Conservation (phyloP, 2,888 invertebrate genomes). For the Meteorus colon region DNA sequence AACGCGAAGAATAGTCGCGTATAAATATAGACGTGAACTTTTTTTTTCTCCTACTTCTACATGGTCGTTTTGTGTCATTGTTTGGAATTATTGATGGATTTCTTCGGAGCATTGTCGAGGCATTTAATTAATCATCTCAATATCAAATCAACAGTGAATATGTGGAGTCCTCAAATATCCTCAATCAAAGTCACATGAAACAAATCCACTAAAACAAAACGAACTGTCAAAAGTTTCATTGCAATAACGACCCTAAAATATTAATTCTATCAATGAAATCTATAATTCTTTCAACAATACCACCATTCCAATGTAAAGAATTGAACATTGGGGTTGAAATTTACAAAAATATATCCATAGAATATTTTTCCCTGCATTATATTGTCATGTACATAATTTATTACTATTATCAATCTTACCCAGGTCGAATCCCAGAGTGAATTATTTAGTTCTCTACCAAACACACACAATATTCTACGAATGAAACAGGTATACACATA, state of each 20-base stretch:
- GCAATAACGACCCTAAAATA: too few species aligned
- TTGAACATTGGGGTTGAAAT: neutral
- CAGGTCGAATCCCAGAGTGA: constrained; percentile 27
- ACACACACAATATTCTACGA: constrained; percentile 23
- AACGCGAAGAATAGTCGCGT: constrained; percentile 16
- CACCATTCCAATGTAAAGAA: neutral
- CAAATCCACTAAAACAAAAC: too few species aligned
- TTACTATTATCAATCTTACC: constrained; percentile 28
- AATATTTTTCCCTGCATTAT: constrained; percentile 14
- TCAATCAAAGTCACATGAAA: too few species aligned
- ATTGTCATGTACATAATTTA: constrained; percentile 30
- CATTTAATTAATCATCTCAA: too few species aligned
- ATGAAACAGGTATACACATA: constrained; percentile 29
- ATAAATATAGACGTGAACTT: constrained; percentile 7
- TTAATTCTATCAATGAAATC: too few species aligned
- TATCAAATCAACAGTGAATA: too few species aligned
- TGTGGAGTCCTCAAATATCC: too few species aligned
- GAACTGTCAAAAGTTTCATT: too few species aligned
- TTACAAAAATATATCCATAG: neutral
- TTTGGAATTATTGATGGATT: too few species aligned
- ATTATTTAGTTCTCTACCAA: constrained; percentile 10
- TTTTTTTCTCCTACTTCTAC: neutral
- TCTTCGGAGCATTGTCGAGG: too few species aligned
- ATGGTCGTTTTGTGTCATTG: too few species aligned
- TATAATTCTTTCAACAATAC: neutral